phyloP scores from a whole-genome alignment of 2,888 invertebrate genomes.

The Plebejus argus region DNA sequence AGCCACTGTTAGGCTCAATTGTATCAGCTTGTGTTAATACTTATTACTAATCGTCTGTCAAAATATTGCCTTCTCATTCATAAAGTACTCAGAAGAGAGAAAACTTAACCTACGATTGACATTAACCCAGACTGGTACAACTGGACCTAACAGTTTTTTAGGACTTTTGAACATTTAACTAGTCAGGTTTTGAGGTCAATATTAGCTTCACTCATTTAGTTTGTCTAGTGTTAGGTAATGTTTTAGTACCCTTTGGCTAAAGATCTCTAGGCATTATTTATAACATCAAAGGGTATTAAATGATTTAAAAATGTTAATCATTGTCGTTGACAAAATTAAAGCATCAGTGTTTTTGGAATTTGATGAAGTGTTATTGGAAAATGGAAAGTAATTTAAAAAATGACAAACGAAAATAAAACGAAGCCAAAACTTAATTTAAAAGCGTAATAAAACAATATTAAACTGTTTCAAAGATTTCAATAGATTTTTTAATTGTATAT shows the following conservation, averaged over 20 bases:
- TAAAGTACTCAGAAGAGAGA: background rate
- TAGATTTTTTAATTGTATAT: background rate
- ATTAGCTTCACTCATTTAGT: conserved; percentile 27
- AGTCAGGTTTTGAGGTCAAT: conserved; percentile 32
- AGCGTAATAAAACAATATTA: background rate
- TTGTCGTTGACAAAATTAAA: background rate
- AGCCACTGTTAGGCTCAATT: background rate
- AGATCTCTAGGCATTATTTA: conserved; percentile 43
- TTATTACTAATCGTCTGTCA: background rate
- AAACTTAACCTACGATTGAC: background rate
- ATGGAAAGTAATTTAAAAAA: too few relatives aligned
- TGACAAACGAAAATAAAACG: too few relatives aligned
- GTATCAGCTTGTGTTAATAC: background rate
- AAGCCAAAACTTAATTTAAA: background rate
- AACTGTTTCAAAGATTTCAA: background rate
- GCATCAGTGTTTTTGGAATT: background rate
- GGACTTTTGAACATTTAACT: conserved; percentile 24
- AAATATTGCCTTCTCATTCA: background rate
- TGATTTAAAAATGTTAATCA: conserved; percentile 26
- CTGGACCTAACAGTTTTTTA: background rate
- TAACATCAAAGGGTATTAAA: conserved; percentile 55
- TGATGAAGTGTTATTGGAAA: background rate
- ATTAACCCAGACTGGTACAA: background rate
- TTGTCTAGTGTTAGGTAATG: conserved; percentile 35
- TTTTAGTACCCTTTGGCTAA: conserved; percentile 54